These are phyloP conservation scores for Neoniphon sammara DNA, from an alignment of 2,797 vertebrate genomes.

Conservation along the genomic window DNA sequence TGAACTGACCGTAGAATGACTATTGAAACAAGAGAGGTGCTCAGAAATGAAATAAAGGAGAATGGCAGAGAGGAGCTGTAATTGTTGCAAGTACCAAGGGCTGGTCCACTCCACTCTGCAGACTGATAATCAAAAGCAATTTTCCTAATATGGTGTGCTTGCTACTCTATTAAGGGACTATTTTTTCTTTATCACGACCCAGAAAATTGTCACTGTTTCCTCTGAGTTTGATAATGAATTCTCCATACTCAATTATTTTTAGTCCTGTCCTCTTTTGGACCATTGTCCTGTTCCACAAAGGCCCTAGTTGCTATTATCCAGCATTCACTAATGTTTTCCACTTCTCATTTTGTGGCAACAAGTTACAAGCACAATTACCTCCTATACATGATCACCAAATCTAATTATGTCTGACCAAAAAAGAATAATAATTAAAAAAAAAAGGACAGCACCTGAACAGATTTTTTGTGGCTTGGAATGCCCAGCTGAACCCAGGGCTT, in stretches of 20 bases:
- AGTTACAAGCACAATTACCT: constrained; percentile 45
- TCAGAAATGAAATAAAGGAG: constrained; percentile 4
- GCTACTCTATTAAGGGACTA: not conserved
- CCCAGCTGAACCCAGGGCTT: constrained; percentile 67
- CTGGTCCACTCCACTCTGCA: not conserved
- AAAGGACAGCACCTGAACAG: constrained; percentile 37
- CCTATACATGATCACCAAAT: constrained; percentile 54
- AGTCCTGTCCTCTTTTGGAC: constrained; percentile 1
- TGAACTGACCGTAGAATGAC: constrained; percentile 3
- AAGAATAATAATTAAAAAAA: constrained; percentile 37
- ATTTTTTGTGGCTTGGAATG: constrained; percentile 47
- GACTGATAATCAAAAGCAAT: not conserved
- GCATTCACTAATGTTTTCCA: constrained; percentile 20
- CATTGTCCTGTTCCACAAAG: constrained; percentile 16
- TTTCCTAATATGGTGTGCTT: not conserved
- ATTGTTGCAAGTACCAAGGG: not conserved
- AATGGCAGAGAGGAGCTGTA: not conserved
- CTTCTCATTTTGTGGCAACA: constrained; percentile 42
- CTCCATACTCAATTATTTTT: constrained; percentile 19
- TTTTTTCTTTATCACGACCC: not conserved
- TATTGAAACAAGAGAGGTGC: not conserved
- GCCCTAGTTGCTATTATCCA: constrained; percentile 28
- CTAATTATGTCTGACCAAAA: constrained; percentile 57
- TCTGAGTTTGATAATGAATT: constrained; percentile 18
- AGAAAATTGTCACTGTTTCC: constrained; percentile 8